phyloP scores from a whole-genome alignment of 2,113 vertebrate genomes.

The Otus sunia region DNA sequence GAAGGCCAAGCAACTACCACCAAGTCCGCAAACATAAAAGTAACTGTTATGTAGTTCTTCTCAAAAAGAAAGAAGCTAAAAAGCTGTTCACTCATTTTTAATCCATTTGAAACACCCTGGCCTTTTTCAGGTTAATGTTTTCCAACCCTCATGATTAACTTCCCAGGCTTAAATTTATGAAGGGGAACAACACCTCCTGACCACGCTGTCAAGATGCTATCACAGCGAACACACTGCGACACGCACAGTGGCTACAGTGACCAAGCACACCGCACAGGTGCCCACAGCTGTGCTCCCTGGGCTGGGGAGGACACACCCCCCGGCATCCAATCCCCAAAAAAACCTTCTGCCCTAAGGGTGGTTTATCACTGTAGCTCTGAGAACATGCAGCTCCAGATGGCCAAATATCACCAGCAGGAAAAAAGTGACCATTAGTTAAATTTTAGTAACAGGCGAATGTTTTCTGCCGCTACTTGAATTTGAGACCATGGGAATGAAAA shows the following conservation, averaged over 20 bases:
- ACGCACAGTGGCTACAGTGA: fast-evolving
- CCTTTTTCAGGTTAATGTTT: constrained; percentile 36
- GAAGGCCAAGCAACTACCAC: background rate
- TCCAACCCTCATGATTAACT: background rate
- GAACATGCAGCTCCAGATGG: fast-evolving
- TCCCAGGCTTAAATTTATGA: background rate
- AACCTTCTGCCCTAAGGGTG: background rate
- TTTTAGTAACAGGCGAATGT: background rate
- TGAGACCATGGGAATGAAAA: background rate
- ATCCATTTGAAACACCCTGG: background rate
- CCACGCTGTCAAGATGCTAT: background rate
- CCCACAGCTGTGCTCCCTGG: background rate
- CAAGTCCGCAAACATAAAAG: background rate
- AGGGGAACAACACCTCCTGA: background rate
- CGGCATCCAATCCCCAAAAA: background rate
- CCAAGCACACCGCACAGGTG: fast-evolving
- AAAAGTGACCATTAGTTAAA: background rate
- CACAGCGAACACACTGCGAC: background rate
- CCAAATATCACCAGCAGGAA: background rate
- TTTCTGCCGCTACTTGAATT: background rate
- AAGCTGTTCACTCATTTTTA: background rate
- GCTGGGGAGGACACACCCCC: background rate
- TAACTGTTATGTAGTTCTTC: background rate
- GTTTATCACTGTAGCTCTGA: fast-evolving
- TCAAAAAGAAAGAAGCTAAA: background rate